Base-by-base conservation (phyloP, 2,888 invertebrate species). In the Branchipolynoe longqiensis region DNA sequence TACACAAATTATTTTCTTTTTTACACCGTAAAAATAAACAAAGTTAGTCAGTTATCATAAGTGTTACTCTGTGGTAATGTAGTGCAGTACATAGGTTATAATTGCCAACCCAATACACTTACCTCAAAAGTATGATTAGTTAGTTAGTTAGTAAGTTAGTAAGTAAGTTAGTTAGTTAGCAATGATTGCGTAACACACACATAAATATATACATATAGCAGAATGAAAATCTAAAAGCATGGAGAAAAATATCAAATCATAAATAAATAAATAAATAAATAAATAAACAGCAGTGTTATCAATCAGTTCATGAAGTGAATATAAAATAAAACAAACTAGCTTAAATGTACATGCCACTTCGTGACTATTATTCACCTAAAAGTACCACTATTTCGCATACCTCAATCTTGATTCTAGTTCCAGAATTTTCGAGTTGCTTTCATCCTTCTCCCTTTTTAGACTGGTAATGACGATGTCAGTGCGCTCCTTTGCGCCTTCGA, bases 351-450 rank as follows among this genome's bases (percentile, higher is more conserved):
- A 48, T 48, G 18, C 18, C 18, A 48, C 48, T 48, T 48, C 48
- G 8, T 48, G 8, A 48, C 48, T 12, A n/a, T n/a, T n/a, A n/a
- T n/a, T 48, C 48, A 48, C 8, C 48, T 48, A 48, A 48, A 48
- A 48, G 48, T 48, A 48, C 8, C 48, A 48, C 8, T 36, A 62
- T 25, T n/a, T 62, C 33, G 6, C 33, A n/a, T 87, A 93, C 93
- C 92, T 92, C 28, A 93, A 87, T 73, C 93, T 89, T 1, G 91
- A 87, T 87, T 94, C 93, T 31, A 94, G 88, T 54, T 93, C 93
- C 0, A 92, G 41, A 59, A 93, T 91, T 85, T 91, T 91, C 48
- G 93, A 92, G 48, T 92, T 90, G 28, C 89, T 83, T 25, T 92
- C 91, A 58, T 91, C 88, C 85, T 89, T 91, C 59, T 94, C 93